These are phyloP conservation scores for Trichoplusia ni DNA, from an alignment of 1,140 invertebrate species.

Conservation along the genomic window DNA sequence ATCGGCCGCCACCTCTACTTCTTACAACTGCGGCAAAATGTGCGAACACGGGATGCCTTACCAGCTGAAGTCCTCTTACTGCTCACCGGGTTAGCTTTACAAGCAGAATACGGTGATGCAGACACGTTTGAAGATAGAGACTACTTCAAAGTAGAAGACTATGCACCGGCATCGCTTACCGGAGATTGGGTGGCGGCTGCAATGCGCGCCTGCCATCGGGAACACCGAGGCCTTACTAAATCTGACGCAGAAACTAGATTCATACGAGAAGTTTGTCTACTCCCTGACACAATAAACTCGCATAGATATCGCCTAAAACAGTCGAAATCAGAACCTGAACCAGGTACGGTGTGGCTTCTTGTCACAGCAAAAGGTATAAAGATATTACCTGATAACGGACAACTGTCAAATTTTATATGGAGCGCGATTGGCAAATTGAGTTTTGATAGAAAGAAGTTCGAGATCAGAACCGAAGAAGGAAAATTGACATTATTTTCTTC, in stretches of 20 bases:
- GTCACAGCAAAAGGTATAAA: slow-evolving; percentile 94
- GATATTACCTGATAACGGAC: slow-evolving; percentile 88
- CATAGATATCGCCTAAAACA: slow-evolving; percentile 94
- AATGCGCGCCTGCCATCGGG: slow-evolving; percentile 83
- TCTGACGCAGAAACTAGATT: slow-evolving; percentile 92
- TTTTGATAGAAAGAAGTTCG: slow-evolving; percentile 98
- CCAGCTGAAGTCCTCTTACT: slow-evolving; percentile 88
- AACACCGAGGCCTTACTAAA: slow-evolving; percentile 88
- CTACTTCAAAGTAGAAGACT: slow-evolving; percentile 93
- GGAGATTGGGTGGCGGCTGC: slow-evolving; percentile 83
- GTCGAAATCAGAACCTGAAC: slow-evolving; percentile 89
- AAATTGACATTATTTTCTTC: slow-evolving; percentile 95
- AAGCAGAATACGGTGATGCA: slow-evolving; percentile 94
- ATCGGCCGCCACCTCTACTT: slow-evolving; percentile 96
- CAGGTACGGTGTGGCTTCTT: slow-evolving; percentile 88
- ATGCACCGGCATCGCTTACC: slow-evolving; percentile 80
- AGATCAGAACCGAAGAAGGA: slow-evolving; percentile 93
- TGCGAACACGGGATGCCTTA: slow-evolving; percentile 85
- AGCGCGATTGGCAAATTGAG: slow-evolving; percentile 96
- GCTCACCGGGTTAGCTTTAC: slow-evolving; percentile 92
- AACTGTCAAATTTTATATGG: slow-evolving; percentile 91
- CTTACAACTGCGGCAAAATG: slow-evolving; percentile 95
- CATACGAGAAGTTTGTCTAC: slow-evolving; percentile 92
- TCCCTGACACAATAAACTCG: slow-evolving; percentile 94
- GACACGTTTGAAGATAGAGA: slow-evolving; percentile 83